Conservation (phyloP, 2,113 vertebrate genomes). For the Pseudorhombus dupliciocellatus region DNA sequence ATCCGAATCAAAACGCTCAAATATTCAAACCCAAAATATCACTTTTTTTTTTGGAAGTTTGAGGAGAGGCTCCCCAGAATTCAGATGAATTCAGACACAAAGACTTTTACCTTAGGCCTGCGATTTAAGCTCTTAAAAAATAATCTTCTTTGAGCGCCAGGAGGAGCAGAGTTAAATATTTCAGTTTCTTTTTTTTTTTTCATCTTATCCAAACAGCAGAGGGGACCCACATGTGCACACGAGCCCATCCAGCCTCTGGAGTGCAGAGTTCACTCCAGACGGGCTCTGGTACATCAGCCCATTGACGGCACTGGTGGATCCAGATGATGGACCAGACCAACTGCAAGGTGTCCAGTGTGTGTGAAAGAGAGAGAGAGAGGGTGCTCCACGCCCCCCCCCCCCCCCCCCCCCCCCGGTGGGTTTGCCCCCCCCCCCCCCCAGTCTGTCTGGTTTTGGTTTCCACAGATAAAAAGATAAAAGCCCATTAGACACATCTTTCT, state of each 20-base stretch:
- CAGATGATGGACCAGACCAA: conserved; percentile 71
- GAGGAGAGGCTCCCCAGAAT: conserved; percentile 23
- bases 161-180: conserved; percentile 30
- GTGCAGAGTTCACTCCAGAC: conserved; percentile 66
- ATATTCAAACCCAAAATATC: conserved; percentile 32
- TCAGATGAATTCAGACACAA: conserved; percentile 32
- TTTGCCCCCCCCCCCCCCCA: conserved; percentile 55
- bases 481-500: conserved; percentile 83
- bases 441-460: conserved; percentile 83
- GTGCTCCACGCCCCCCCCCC: conserved; percentile 65
- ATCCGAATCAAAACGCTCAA: conserved; percentile 33
- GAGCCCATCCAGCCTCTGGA: conserved; percentile 43
- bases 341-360: conserved; percentile 22
- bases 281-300: conserved; percentile 64
- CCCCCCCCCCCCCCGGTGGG: conserved; percentile 42
- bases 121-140: conserved; percentile 39
- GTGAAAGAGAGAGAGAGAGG: neutral
- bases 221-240: conserved; percentile 49
- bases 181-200: conserved; percentile 14
- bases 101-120: conserved; percentile 35
- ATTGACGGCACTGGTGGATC: conserved; percentile 71
- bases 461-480: conserved; percentile 89
- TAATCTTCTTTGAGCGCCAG: conserved; percentile 36
- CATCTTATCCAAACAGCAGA: conserved; percentile 28
- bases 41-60: conserved; percentile 24